Base-by-base conservation (phyloP, 2,888 invertebrate species). In the Standfussiana lucernea region DNA sequence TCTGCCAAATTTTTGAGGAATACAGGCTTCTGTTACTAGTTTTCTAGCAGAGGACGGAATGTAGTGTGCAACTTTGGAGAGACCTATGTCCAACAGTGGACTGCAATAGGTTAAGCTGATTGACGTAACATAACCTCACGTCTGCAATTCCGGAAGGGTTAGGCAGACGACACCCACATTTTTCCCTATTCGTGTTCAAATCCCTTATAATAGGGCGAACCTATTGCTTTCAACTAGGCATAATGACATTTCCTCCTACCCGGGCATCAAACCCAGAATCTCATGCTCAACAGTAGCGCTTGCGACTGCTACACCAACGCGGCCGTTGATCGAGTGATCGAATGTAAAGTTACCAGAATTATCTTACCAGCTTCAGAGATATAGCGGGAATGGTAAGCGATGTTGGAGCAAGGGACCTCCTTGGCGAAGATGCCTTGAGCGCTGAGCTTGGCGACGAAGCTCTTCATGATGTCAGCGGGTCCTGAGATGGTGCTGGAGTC, bases 401-500 rank as follows among this genome's bases (percentile, higher is more conserved):
- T 98, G 90, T 99, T 98, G 72, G 98, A 98, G 89, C 98, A 98
- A 40, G 98, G 98, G 0, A 99, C 99, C 89, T 98, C 98, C 82
- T 98, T 97, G 0, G 98, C 98, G 90, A 99, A 99, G 66, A 98
- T 97, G 0, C 98, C 98, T 86, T 98, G 97, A 0, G 97, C 97
- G 80, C 97, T 97, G 40, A 99, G 93, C 82, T 97, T 95, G 1
- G 96, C 97, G 0, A 98, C 97, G 91, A 98, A 98, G 67, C 90
- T 93, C 86, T 97, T 96, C 91, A 98, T 97, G 66, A 97, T 96
- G 6, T 97, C 97, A 53, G 97, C 97, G 0, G 98, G 98, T 0
- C 99, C 99, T 1, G 99, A 99, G 87, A 99, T 98, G n/a, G 99
- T 99, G 73, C 98, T 98, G 66, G 98, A 99, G 89, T 98, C 98